Percentiles rank a stretch among this genome's conserved stretches.
phyloP scores from a whole-genome alignment of 2,888 invertebrate genomes.

The Frankliniella fusca region DNA sequence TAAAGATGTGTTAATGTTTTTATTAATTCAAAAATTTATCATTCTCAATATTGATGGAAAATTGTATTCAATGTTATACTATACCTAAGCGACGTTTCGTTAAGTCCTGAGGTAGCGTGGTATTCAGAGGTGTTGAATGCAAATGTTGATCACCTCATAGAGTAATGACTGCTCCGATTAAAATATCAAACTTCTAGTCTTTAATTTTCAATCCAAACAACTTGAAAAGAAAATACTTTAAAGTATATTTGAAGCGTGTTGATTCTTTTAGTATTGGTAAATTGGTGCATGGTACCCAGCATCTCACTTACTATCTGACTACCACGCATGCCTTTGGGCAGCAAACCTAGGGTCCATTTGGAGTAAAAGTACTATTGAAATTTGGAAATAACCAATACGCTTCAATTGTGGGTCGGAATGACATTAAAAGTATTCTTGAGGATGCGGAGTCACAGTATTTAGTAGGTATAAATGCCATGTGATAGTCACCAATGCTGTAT shows the following conservation, averaged over 20 bases:
- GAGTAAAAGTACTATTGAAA: no score
- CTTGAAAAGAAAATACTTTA: background rate
- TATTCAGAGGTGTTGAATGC: constrained; percentile 1
- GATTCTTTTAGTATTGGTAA: background rate
- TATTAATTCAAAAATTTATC: background rate
- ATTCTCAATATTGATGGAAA: background rate
- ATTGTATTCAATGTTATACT: constrained; percentile 5
- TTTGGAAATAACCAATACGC: background rate
- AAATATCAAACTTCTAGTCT: constrained; percentile 15
- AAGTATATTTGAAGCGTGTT: background rate
- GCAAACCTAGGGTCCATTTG: background rate
- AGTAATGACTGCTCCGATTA: background rate
- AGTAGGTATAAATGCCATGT: constrained; percentile 17
- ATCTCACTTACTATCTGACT: background rate
- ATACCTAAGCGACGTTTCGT: background rate
- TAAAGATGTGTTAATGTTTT: background rate
- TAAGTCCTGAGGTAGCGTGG: constrained; percentile 3
- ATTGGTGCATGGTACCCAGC: background rate
- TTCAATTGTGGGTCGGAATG: background rate
- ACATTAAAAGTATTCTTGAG: background rate
- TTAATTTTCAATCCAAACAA: background rate
- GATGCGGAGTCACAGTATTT: constrained; percentile 17
- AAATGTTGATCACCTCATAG: background rate
- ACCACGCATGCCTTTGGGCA: background rate
- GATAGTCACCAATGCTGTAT: constrained; percentile 24